These are phyloP conservation scores for Cecropterus lyciades DNA, from an alignment of 1,140 invertebrate species.

Conservation along the genomic window DNA sequence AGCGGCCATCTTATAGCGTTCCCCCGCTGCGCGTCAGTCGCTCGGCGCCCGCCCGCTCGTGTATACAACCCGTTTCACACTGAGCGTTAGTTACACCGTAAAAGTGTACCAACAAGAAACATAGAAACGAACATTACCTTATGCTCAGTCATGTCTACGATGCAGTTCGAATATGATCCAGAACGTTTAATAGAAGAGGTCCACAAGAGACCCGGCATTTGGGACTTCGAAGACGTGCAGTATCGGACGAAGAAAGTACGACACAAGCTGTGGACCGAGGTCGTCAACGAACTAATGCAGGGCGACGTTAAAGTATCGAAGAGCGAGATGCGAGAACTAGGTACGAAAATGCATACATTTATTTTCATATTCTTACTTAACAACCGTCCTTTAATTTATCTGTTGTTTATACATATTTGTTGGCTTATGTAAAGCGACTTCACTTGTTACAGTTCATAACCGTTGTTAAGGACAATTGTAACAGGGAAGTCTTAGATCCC, in stretches of 20 bases:
- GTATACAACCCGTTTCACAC: slow-evolving; percentile 49
- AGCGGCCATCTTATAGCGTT: slow-evolving; percentile 74
- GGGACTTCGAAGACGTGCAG: slow-evolving; percentile 68
- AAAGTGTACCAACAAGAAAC: background rate
- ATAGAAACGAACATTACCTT: slow-evolving; percentile 6
- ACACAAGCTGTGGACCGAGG: slow-evolving; percentile 66
- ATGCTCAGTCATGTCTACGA: slow-evolving; percentile 39
- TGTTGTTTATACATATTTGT: slow-evolving; percentile 12
- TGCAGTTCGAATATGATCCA: slow-evolving; percentile 77
- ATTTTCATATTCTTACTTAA: slow-evolving; percentile 3
- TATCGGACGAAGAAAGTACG: slow-evolving; percentile 62
- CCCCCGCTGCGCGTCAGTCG: slow-evolving; percentile 76
- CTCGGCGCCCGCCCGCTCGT: slow-evolving; percentile 61
- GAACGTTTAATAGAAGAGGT: slow-evolving; percentile 72
- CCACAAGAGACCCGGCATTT: slow-evolving; percentile 71
- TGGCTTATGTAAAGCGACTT: background rate
- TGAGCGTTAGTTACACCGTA: slow-evolving; percentile 25
- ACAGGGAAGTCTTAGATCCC: slow-evolving; percentile 3
- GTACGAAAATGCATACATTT: slow-evolving; percentile 43
- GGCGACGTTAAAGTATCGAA: slow-evolving; percentile 65
- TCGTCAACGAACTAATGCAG: slow-evolving; percentile 64
- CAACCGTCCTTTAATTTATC: background rate
- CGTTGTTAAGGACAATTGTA: slow-evolving; percentile 6
- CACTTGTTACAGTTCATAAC: background rate
- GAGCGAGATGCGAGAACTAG: slow-evolving; percentile 71